Conservation (phyloP, 2,888 invertebrate species). For the Synanthedon vespiformis region DNA sequence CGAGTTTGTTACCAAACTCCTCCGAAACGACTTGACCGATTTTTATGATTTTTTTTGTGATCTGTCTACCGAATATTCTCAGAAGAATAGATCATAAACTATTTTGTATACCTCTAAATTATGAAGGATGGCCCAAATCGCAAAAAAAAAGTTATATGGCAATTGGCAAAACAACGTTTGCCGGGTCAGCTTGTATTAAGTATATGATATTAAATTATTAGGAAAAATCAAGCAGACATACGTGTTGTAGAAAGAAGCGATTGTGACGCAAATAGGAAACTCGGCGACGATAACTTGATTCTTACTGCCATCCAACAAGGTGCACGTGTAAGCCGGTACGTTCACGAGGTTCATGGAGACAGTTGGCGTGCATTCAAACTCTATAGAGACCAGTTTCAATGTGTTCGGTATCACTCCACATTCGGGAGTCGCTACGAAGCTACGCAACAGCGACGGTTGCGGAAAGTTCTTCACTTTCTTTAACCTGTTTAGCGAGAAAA, state of each 20-base stretch:
- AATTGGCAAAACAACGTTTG: no score
- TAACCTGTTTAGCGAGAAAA: slow-evolving; percentile 23
- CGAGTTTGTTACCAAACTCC: no score
- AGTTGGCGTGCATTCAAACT: slow-evolving; percentile 52
- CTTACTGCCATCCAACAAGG: slow-evolving; percentile 52
- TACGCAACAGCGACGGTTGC: slow-evolving; percentile 42
- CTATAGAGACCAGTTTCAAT: slow-evolving; percentile 32
- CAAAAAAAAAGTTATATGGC: no score
- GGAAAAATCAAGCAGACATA: slow-evolving; percentile 16
- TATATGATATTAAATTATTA: background rate
- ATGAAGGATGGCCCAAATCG: no score
- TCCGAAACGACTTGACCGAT: no score
- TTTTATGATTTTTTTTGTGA: no score
- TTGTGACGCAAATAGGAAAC: slow-evolving; percentile 53
- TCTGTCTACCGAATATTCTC: no score
- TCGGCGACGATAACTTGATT: slow-evolving; percentile 58
- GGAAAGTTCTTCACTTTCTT: slow-evolving; percentile 61
- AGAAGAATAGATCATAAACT: no score
- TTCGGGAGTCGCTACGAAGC: slow-evolving; percentile 42
- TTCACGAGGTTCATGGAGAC: slow-evolving; percentile 51
- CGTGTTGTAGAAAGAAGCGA: slow-evolving; percentile 64
- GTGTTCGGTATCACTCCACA: slow-evolving; percentile 41
- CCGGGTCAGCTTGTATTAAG: background rate
- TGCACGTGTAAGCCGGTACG: slow-evolving; percentile 51
- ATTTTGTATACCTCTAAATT: no score